These are phyloP conservation scores for Semibalanus balanoides DNA, from an alignment of 1,140 invertebrate species.

Conservation along the genomic window DNA sequence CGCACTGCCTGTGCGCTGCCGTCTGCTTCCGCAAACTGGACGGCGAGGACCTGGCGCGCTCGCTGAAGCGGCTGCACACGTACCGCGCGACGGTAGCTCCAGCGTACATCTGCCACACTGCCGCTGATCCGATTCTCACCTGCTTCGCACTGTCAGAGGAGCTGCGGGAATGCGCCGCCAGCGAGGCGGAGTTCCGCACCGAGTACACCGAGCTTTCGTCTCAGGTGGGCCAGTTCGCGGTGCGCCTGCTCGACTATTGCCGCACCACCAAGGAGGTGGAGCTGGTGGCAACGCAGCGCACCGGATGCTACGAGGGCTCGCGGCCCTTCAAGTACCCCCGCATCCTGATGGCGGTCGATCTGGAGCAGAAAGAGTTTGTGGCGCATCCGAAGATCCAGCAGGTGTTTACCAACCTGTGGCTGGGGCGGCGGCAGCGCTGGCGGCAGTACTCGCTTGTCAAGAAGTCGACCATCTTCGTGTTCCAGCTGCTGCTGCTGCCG, in stretches of 20 bases:
- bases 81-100: neutral
- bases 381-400: slow-evolving; percentile 58
- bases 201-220: neutral
- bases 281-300: neutral
- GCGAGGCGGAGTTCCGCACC: neutral
- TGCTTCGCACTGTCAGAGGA: neutral
- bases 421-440: neutral
- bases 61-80: neutral
- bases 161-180: neutral
- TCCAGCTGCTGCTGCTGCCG: neutral
- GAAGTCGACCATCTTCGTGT: neutral
- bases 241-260: neutral
- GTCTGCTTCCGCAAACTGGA: neutral
- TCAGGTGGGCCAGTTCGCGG: neutral
- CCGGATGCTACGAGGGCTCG: neutral
- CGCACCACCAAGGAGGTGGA: neutral
- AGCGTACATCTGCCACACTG: slow-evolving; percentile 6
- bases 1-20: neutral
- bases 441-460: neutral
- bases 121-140: neutral
- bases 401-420: slow-evolving; percentile 25
- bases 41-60: neutral
- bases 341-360: slow-evolving; percentile 50
- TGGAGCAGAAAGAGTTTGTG: slow-evolving; percentile 56
- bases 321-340: slow-evolving; percentile 38